Percentiles rank a stretch among this genome's conserved stretches.
These are phyloP conservation scores for Indicator maculatus DNA, from an alignment of 2,113 vertebrate species.

Conservation along the genomic window DNA sequence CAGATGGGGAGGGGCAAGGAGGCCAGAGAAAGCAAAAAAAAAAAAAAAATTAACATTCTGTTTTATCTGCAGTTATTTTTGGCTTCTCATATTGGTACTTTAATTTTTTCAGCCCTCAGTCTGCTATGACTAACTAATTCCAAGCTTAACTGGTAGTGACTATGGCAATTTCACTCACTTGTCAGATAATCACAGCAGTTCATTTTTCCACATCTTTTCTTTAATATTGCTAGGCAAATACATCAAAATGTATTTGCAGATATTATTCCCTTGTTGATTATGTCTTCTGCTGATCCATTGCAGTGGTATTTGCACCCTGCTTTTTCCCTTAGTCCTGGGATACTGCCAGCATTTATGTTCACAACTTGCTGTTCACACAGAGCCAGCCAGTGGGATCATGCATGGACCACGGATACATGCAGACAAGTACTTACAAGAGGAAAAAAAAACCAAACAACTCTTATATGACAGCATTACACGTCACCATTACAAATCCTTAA, in stretches of 20 bases:
- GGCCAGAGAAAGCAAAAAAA: constrained; percentile 36
- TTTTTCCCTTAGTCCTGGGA: not conserved
- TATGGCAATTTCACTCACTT: not conserved
- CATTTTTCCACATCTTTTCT: constrained; percentile 57
- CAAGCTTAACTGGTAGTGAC: constrained; percentile 33
- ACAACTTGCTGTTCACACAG: not conserved
- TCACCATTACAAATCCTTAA: not conserved
- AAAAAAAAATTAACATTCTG: constrained; percentile 8
- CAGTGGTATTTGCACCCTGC: not conserved
- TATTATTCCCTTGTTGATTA: not conserved
- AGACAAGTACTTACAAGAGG: not conserved
- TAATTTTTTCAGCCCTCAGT: constrained; percentile 29
- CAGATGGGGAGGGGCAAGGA: constrained; percentile 47
- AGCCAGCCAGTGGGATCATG: not conserved
- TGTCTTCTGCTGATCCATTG: constrained; percentile 16
- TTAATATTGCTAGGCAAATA: not conserved
- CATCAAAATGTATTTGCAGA: constrained; percentile 39
- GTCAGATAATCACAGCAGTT: constrained; percentile 58
- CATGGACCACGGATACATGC: not conserved
- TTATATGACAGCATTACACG: not conserved
- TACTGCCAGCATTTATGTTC: not conserved
- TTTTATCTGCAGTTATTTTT: constrained; percentile 68
- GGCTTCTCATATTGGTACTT: constrained; percentile 40
- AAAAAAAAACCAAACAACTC: not conserved
- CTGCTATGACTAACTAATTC: constrained; percentile 66